A percentile compares a stretch with the other conserved stretches of the same genome.
Evolutionary conservation across 2,888 invertebrate genomes (phyloP).

Genomic region (Drosophila nr. medialis): DNA sequence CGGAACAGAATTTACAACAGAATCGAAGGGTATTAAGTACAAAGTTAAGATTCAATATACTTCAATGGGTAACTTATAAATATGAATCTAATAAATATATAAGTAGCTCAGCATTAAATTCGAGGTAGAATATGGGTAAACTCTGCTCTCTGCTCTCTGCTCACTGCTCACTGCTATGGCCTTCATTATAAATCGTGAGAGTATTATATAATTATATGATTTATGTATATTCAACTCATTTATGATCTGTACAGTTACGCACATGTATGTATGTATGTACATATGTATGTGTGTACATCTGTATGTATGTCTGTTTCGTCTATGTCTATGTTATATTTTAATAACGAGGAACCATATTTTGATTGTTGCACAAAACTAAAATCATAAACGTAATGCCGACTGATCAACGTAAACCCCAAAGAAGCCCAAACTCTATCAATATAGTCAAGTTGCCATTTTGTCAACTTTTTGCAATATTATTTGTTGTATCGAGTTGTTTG

Average conservation of each 20-base stretch:
- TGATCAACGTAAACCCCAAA: constrained; percentile 10
- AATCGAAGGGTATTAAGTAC: not conserved
- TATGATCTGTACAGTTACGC: constrained; percentile 45
- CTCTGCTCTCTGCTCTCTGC: constrained; percentile 5
- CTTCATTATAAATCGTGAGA: constrained; percentile 13
- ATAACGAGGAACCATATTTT: constrained; percentile 71
- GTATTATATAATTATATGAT: constrained; percentile 21
- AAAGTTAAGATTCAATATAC: constrained; percentile 4
- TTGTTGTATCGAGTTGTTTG: constrained; percentile 54
- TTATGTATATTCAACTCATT: constrained; percentile 47
- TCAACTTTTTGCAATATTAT: constrained; percentile 68
- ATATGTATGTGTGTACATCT: no score
- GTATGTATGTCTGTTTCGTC: constrained; percentile 28
- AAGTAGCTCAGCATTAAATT: constrained; percentile 47
- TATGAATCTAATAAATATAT: constrained; percentile 41
- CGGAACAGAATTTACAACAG: not conserved
- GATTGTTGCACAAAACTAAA: constrained; percentile 56
- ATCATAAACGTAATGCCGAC: constrained; percentile 1
- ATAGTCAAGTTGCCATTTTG: constrained; percentile 23
- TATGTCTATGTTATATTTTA: constrained; percentile 42
- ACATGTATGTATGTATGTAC: not conserved
- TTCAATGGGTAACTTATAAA: constrained; percentile 11
- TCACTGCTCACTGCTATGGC: constrained; percentile 16
- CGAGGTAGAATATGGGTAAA: constrained; percentile 63
- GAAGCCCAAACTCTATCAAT: constrained; percentile 9